Percentiles rank a stretch among this genome's conserved stretches.
These are phyloP conservation scores for Drosophila subquinaria DNA, from an alignment of 2,888 invertebrate genomes.

Conservation along the genomic window DNA sequence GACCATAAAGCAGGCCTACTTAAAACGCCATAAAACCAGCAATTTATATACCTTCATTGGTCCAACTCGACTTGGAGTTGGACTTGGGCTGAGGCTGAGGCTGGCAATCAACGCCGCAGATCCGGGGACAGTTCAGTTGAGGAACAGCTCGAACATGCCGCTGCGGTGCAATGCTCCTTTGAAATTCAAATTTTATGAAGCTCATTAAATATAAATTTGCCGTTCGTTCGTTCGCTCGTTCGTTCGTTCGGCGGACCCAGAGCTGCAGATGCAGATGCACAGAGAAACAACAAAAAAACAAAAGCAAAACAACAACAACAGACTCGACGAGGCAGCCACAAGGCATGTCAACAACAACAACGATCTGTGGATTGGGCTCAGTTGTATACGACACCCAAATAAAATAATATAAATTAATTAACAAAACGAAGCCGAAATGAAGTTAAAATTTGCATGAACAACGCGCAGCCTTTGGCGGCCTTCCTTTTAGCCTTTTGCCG, in stretches of 20 bases:
- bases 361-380: conserved; percentile 44
- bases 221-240: conserved; percentile 68
- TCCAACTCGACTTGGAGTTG: conserved; percentile 19
- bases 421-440: conserved; percentile 82
- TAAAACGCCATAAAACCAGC: conserved; percentile 82
- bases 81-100: conserved; percentile 9
- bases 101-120: conserved; percentile 48
- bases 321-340: conserved; percentile 41
- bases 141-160: conserved; percentile 66
- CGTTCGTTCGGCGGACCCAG: conserved; percentile 53
- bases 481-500: conserved; percentile 29
- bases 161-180: conserved; percentile 82
- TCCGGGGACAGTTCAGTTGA: conserved; percentile 29
- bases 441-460: conserved; percentile 81
- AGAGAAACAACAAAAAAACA: neutral
- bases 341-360: conserved; percentile 56
- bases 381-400: conserved; percentile 81
- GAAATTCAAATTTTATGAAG: conserved; percentile 86
- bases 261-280: conserved; percentile 11
- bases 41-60: conserved; percentile 78
- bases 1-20: conserved; percentile 79
- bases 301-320: conserved; percentile 33
- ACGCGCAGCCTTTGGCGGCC: conserved; percentile 75
- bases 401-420: conserved; percentile 85
- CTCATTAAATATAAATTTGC: conserved; percentile 86